Conservation (phyloP, 2,797 vertebrate species). For the Notolabrus celidotus region DNA sequence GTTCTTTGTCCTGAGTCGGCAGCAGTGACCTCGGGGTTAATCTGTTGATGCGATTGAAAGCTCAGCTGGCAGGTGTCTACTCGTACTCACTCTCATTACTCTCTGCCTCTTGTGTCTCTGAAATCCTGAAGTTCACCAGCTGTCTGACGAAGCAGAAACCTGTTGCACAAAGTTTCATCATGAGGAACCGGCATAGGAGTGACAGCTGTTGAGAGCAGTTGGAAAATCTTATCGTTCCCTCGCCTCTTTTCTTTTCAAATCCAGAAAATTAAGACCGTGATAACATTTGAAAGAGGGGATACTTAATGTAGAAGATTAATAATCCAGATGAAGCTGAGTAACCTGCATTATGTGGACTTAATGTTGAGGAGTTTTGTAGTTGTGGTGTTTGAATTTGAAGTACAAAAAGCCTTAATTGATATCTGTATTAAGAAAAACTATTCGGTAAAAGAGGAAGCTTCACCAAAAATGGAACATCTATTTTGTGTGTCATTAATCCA, state of each 20-base stretch:
- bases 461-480: neutral
- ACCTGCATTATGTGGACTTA: neutral
- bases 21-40: slow-evolving; percentile 26
- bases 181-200: neutral
- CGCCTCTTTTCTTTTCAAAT: neutral
- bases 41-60: slow-evolving; percentile 29
- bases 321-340: neutral
- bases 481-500: neutral
- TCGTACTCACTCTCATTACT: slow-evolving; percentile 17
- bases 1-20: neutral
- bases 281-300: neutral
- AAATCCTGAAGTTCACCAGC: slow-evolving; percentile 4
- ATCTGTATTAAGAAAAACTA: neutral
- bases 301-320: neutral
- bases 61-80: slow-evolving; percentile 24
- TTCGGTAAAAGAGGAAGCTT: neutral
- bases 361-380: neutral
- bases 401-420: too few relatives aligned
- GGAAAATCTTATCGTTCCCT: neutral
- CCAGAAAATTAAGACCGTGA: neutral
- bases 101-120: slow-evolving; percentile 10
- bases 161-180: slow-evolving; percentile 3
- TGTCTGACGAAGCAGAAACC: slow-evolving; percentile 1
- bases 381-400: too few relatives aligned
- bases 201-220: neutral